These are phyloP conservation scores for Penelope pileata DNA, from an alignment of 2,113 vertebrate species.

Conservation along the genomic window DNA sequence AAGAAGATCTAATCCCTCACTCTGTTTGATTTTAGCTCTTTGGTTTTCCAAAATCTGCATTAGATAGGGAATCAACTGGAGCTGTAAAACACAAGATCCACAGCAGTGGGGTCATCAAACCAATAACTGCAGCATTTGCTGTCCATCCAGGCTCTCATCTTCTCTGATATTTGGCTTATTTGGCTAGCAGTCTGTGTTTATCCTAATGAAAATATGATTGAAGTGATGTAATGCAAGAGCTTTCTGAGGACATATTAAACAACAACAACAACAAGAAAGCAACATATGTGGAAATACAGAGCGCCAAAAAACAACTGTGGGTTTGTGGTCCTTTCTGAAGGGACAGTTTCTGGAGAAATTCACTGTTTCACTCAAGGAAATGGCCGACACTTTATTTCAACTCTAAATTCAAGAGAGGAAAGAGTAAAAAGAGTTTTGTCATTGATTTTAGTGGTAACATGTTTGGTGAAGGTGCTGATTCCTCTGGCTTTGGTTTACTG, in stretches of 20 bases:
- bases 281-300: background rate
- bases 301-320: background rate
- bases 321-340: background rate
- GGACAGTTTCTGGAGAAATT: background rate
- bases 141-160: background rate
- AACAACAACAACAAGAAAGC: no score
- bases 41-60: background rate
- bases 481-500: background rate
- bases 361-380: background rate
- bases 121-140: background rate
- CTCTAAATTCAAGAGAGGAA: background rate
- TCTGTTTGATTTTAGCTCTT: background rate
- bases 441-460: background rate
- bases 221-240: rapidly evolving
- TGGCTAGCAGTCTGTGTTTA: background rate
- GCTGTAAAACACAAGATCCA: background rate
- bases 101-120: background rate
- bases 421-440: background rate
- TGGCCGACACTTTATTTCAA: background rate
- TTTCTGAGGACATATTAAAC: background rate
- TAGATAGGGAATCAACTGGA: background rate
- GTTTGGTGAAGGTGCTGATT: background rate
- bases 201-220: background rate
- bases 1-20: background rate
- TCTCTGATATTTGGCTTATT: background rate